A percentile compares a stretch with the other conserved stretches of the same genome.
phyloP scores from a whole-genome alignment of 2,797 vertebrate genomes.

The Poeciliopsis gracilis region DNA sequence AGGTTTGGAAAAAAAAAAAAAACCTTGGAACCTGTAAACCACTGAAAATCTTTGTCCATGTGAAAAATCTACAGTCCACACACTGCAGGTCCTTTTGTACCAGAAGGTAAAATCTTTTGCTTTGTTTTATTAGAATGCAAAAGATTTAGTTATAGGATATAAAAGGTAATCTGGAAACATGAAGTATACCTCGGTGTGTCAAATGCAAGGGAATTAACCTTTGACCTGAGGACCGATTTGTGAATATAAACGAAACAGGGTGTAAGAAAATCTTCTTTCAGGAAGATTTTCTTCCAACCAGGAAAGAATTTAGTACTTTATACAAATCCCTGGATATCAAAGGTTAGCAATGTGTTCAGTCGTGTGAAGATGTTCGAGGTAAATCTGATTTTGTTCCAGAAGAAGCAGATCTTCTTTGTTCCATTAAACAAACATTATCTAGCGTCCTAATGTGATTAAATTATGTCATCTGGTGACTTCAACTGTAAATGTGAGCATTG shows the following conservation, averaged over 20 bases:
- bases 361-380: background rate
- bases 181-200: background rate
- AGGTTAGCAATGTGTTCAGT: background rate
- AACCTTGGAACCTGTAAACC: background rate
- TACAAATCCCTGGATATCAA: background rate
- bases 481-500: background rate
- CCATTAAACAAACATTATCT: too few relatives aligned
- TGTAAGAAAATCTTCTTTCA: background rate
- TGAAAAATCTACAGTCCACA: background rate
- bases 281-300: background rate
- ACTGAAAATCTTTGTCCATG: background rate
- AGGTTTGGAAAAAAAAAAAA: background rate
- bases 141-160: background rate
- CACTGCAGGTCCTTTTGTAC: background rate
- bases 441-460: background rate
- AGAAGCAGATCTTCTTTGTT: background rate
- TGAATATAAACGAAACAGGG: background rate
- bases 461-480: background rate
- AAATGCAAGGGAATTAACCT: background rate
- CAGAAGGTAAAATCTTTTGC: background rate
- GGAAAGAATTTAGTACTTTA: background rate
- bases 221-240: background rate
- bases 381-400: background rate
- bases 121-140: background rate
- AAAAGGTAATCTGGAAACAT: conserved; percentile 3